Evolutionary conservation across 2,797 vertebrate species (phyloP), one percentile per base, ranked within the genome.

Genomic region (Agapornis canus): DNA sequence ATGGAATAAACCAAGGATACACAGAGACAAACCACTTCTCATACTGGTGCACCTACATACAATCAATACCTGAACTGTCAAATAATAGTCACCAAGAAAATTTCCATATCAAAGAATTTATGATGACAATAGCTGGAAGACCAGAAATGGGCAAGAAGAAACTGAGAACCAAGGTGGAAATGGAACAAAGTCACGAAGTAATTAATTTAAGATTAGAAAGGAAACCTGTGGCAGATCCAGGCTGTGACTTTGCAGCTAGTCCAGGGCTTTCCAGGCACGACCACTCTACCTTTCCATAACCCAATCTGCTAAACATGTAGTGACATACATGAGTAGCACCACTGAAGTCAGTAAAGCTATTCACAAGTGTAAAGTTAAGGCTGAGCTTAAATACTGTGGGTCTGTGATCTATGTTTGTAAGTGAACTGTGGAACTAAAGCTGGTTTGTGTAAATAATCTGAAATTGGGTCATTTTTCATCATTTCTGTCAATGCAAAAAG

Each of bases 351-450:
- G 85, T 94, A 95, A 92, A 93, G 31, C 68, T 59, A 94, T 89
- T 96, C 96, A 95, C 75, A 57, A 90, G 72, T 51, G 75, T 49
- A 75, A 91, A 95, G 56, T 92, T 93, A 93, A 96, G 78, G 37
- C 52, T 57, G 60, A 80, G 64, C 84, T 79, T 89, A 93, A 89
- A 86, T 85, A 75, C 86, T 72, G 51, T 40, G 73, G 49, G 35
- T 56, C 59, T 73, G 40, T 85, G 72, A 94, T 87, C 90, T 85
- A 61, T 59, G 57, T 96, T 93, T 93, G 84, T 65, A 89, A 87
- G 59, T 51, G 45, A 63, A 91, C 54, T 72, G 54, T 65, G 90
- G 84, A 76, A 92, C 65, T 85, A 72, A 85, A 89, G 69, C 61
- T 89, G 87, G 91, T 93, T 95, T 83, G 54, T 81, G 72, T 78